These are phyloP conservation scores for Lethrus apterus DNA, from an alignment of 1,140 invertebrate genomes.

Conservation along the genomic window DNA sequence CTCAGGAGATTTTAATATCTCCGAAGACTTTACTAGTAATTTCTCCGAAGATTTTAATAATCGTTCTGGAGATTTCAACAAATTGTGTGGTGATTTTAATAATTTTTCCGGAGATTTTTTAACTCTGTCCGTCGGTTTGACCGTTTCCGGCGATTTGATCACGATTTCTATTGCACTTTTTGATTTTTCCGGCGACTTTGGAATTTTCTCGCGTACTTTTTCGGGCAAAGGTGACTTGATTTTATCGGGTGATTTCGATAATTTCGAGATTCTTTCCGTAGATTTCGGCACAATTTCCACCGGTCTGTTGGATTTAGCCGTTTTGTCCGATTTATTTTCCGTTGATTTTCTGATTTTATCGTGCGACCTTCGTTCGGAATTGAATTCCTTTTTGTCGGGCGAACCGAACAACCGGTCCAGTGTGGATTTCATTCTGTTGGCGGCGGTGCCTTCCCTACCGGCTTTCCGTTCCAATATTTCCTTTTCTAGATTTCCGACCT, in stretches of 20 bases:
- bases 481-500: slow-evolving; percentile 44
- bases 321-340: slow-evolving; percentile 12
- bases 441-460: slow-evolving; percentile 40
- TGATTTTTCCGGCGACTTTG: slow-evolving; percentile 16
- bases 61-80: slow-evolving; percentile 14
- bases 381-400: slow-evolving; percentile 38
- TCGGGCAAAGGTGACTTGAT: slow-evolving; percentile 4
- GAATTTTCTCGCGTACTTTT: slow-evolving; percentile 4
- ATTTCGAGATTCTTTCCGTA: background rate
- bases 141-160: slow-evolving; percentile 4
- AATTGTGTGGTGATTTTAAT: slow-evolving; percentile 18
- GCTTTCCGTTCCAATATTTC: slow-evolving; percentile 50
- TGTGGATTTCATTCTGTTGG: slow-evolving; percentile 43
- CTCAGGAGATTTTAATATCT: slow-evolving; percentile 14
- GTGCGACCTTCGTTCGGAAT: slow-evolving; percentile 18
- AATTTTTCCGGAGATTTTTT: slow-evolving; percentile 13
- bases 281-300: no score
- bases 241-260: slow-evolving; percentile 14
- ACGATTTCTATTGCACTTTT: no score
- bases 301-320: no score
- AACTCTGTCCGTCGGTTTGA: slow-evolving; percentile 7
- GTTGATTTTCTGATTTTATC: slow-evolving; percentile 12
- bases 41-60: no score
- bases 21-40: slow-evolving; percentile 8
- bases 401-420: slow-evolving; percentile 48